These are phyloP conservation scores for Anabacerthia variegaticeps DNA, from an alignment of 2,797 vertebrate genomes.

Conservation along the genomic window DNA sequence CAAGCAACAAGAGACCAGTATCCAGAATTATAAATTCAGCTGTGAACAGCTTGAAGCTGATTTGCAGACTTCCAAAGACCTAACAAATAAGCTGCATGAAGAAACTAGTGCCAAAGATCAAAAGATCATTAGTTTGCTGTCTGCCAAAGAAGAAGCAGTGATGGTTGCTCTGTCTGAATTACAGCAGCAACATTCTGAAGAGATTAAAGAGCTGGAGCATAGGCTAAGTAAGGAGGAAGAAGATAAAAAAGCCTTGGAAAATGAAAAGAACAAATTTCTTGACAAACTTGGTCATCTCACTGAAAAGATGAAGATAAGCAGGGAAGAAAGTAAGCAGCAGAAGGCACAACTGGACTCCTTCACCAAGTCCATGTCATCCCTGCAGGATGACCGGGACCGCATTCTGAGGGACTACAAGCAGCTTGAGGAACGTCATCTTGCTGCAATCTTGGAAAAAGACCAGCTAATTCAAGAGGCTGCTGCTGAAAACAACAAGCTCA, in stretches of 20 bases:
- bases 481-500: constrained; percentile 90
- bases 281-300: constrained; percentile 76
- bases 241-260: constrained; percentile 80
- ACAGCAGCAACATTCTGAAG: constrained; percentile 82
- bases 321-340: constrained; percentile 82
- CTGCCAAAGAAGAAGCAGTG: constrained; percentile 89
- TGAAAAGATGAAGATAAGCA: constrained; percentile 76
- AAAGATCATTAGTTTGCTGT: constrained; percentile 87
- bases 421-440: constrained; percentile 91
- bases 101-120: constrained; percentile 87
- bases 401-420: constrained; percentile 88
- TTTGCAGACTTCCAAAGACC: constrained; percentile 84
- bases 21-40: constrained; percentile 82
- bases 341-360: constrained; percentile 89
- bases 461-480: constrained; percentile 93
- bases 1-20: constrained; percentile 82
- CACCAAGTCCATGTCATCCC: constrained; percentile 92
- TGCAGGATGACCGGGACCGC: constrained; percentile 92
- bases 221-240: constrained; percentile 69
- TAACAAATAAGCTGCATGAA: constrained; percentile 83
- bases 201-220: constrained; percentile 79
- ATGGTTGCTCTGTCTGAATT: constrained; percentile 68
- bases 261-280: constrained; percentile 79
- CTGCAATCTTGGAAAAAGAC: constrained; percentile 89
- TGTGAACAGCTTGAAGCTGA: constrained; percentile 90